Conservation (phyloP, 2,797 vertebrate genomes). For the Eutrigla gurnardus region DNA sequence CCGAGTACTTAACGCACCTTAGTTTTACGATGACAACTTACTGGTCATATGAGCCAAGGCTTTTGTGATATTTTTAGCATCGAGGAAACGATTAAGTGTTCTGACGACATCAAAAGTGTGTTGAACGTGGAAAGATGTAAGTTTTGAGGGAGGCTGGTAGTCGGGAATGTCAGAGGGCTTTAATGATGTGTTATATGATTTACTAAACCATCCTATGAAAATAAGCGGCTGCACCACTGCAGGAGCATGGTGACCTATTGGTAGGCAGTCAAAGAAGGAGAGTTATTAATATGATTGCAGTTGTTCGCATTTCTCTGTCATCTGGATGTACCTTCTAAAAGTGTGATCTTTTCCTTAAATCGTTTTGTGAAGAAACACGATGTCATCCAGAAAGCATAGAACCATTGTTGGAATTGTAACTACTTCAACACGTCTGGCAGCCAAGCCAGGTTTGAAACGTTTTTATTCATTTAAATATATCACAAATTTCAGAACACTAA, state of each 20-base stretch:
- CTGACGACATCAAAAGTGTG: constrained; percentile 47
- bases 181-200: constrained; percentile 70
- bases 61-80: constrained; percentile 56
- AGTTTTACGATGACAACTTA: constrained; percentile 39
- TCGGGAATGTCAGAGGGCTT: constrained; percentile 39
- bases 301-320: constrained; percentile 13
- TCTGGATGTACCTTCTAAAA: background rate
- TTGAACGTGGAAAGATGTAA: constrained; percentile 55
- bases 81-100: constrained; percentile 55
- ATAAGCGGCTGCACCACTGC: constrained; percentile 55
- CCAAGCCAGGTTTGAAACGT: background rate
- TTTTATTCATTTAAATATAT: no score
- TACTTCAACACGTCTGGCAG: background rate
- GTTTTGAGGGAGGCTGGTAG: constrained; percentile 34
- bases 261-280: constrained; percentile 7
- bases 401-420: background rate
- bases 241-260: constrained; percentile 36
- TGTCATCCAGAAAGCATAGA: background rate
- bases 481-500: no score
- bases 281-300: constrained; percentile 15
- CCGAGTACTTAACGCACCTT: constrained; percentile 30
- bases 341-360: background rate
- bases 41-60: constrained; percentile 26
- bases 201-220: constrained; percentile 52
- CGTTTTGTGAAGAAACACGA: no score